Conservation (phyloP, 2,888 invertebrate genomes). For the Amblyjoppa proteus region DNA sequence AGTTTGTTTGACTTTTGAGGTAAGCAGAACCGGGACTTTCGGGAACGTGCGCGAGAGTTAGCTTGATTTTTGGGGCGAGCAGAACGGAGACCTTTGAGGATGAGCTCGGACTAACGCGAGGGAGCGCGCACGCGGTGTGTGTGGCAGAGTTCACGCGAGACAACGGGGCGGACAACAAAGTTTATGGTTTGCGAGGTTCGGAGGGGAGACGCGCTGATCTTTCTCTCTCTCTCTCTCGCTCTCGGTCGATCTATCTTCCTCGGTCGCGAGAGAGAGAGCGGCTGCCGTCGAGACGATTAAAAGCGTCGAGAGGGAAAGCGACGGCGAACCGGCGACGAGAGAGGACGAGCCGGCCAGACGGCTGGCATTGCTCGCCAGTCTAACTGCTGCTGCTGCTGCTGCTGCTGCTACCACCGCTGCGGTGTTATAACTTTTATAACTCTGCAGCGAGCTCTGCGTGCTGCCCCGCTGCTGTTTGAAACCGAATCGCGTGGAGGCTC, state of each 20-base stretch:
- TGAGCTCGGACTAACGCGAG: neutral
- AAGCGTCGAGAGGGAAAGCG: slow-evolving; percentile 60
- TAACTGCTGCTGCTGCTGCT: slow-evolving; percentile 13
- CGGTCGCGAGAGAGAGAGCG: slow-evolving; percentile 29
- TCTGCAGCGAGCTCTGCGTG: neutral
- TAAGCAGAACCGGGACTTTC: too few species aligned
- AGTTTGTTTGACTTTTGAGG: neutral
- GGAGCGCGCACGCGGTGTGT: slow-evolving; percentile 1
- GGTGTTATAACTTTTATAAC: slow-evolving; percentile 10
- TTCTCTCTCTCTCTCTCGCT: neutral
- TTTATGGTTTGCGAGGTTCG: slow-evolving; percentile 4
- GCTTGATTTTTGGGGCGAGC: neutral
- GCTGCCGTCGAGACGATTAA: slow-evolving; percentile 42
- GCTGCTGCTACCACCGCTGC: neutral
- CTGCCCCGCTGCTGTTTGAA: slow-evolving; percentile 29
- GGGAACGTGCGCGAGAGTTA: neutral
- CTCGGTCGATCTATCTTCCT: neutral
- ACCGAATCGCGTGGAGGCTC: slow-evolving; percentile 60
- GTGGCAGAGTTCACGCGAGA: slow-evolving; percentile 25
- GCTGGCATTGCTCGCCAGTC: slow-evolving; percentile 59
- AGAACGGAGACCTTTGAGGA: neutral
- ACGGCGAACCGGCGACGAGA: slow-evolving; percentile 27
- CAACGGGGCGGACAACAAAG: slow-evolving; percentile 46
- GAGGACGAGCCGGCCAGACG: slow-evolving; percentile 36
- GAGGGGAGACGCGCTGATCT: neutral